Conservation (phyloP, 2,797 vertebrate species). For the Tokudaia tokunoshimensis region DNA sequence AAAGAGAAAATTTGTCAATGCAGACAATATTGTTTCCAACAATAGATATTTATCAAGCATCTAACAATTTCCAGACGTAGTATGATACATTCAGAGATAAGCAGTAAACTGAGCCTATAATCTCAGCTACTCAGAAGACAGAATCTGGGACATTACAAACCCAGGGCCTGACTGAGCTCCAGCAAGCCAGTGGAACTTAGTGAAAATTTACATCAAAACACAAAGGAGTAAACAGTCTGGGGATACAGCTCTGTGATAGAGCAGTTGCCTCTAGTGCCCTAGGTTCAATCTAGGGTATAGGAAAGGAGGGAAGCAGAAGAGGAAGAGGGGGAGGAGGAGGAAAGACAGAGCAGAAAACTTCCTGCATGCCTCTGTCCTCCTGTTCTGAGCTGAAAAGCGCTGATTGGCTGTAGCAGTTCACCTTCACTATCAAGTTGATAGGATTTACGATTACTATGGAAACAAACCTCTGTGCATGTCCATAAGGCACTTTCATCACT, state of each 20-base stretch:
- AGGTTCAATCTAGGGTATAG: neutral
- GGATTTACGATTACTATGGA: neutral
- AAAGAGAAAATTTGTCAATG: slow-evolving; percentile 9
- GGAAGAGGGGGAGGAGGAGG: accelerated
- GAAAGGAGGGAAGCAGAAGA: no score
- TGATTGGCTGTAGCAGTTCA: neutral
- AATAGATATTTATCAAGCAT: neutral
- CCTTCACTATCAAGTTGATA: neutral
- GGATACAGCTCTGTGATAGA: neutral
- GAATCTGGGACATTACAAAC: neutral
- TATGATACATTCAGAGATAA: neutral
- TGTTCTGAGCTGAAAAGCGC: neutral
- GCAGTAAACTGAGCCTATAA: neutral
- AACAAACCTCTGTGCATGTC: neutral
- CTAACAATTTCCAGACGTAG: neutral
- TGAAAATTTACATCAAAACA: neutral
- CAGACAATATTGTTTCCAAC: neutral
- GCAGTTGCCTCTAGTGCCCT: neutral
- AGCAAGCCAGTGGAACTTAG: neutral
- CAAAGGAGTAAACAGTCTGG: neutral
- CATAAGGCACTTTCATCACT: neutral
- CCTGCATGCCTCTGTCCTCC: neutral
- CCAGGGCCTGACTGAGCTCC: neutral
- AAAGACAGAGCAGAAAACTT: neutral
- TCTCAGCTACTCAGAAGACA: neutral